Base-by-base conservation (phyloP, 2,888 invertebrate species). In the Hanleya hanleyi region DNA sequence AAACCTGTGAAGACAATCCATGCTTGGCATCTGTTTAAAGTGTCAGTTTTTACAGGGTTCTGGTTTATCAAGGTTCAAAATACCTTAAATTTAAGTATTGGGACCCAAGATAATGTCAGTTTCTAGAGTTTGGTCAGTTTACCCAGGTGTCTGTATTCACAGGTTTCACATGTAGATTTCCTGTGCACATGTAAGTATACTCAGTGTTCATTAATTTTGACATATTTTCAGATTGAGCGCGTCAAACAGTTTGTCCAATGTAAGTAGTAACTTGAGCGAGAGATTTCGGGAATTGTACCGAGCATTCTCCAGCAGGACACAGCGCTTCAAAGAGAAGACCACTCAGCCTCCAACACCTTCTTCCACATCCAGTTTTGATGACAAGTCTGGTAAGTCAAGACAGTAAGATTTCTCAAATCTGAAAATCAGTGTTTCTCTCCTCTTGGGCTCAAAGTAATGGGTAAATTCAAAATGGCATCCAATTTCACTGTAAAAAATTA, bases 341-440 rank as follows among this genome's bases (percentile, higher is more conserved):
- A 75, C 84, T 29, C 87, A 87, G 65, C 89, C 88, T 1, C 86
- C 87, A 0, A 86, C 88, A 15, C 89, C 89, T 6, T 87, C 88
- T 5, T 73, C 81, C 9, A 71, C 61, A 33, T 84, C 84, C 57
- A 80, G 80, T 67, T 82, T 81, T 36, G 84, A 86, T 67, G 83
- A 80, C 32, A 78, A 84, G 26, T 88, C 88, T 75, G 87, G 88
- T 88, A 71, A 70, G 77, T 67, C 18, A 41, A 41, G 18, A 9
- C 9, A 41, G 18, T 12, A 12, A 12, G 9, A 41, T 12, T 41
- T 41, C 18, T 12, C 9, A 41, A 41, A 41, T 41, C 18, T 12
- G 9, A 41, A 9, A 41, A 41, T 61, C 18, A 29, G 29, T 61
- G 22, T 32, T 29, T 26, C 29, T 61, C 29, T 61, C 61, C 18